phyloP scores from a whole-genome alignment of 2,888 invertebrate species.

The Conistra vaccinii region DNA sequence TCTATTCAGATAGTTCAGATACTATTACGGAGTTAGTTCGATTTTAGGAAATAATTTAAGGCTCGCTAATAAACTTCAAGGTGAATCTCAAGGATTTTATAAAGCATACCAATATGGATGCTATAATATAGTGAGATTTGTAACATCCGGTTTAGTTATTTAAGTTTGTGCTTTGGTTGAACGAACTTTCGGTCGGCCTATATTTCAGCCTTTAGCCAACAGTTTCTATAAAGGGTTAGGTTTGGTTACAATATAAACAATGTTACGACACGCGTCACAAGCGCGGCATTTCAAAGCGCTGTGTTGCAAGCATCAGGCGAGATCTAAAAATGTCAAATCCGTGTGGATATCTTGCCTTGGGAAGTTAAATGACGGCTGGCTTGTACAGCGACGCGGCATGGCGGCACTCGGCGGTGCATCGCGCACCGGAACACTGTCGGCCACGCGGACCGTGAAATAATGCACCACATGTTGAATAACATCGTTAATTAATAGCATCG shows the following conservation, averaged over 20 bases:
- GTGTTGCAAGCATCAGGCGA: slow-evolving; percentile 79
- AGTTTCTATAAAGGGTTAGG: slow-evolving; percentile 72
- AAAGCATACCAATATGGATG: slow-evolving; percentile 4
- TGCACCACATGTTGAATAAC: slow-evolving; percentile 87
- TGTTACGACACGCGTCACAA: slow-evolving; percentile 78
- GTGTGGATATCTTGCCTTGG: slow-evolving; percentile 82
- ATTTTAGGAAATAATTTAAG: slow-evolving; percentile 44
- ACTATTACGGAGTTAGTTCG: slow-evolving; percentile 35
- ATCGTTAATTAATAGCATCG: slow-evolving; percentile 84
- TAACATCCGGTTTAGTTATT: slow-evolving; percentile 10
- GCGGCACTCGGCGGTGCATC: slow-evolving; percentile 60
- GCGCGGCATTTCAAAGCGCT: slow-evolving; percentile 80
- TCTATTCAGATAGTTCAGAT: slow-evolving; percentile 27
- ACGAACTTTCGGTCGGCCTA: slow-evolving; percentile 50
- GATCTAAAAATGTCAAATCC: slow-evolving; percentile 88
- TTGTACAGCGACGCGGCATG: slow-evolving; percentile 63
- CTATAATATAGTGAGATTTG: background rate
- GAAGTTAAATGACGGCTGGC: slow-evolving; percentile 69
- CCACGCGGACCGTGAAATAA: slow-evolving; percentile 83
- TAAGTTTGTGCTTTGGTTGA: slow-evolving; percentile 43
- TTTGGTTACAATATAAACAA: slow-evolving; percentile 76
- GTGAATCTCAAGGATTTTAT: slow-evolving; percentile 8
- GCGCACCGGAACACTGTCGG: slow-evolving; percentile 80
- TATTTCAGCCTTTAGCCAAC: slow-evolving; percentile 59
- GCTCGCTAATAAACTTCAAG: slow-evolving; percentile 15